These are phyloP conservation scores for Zingel zingel DNA, from an alignment of 2,113 vertebrate genomes.

Conservation along the genomic window DNA sequence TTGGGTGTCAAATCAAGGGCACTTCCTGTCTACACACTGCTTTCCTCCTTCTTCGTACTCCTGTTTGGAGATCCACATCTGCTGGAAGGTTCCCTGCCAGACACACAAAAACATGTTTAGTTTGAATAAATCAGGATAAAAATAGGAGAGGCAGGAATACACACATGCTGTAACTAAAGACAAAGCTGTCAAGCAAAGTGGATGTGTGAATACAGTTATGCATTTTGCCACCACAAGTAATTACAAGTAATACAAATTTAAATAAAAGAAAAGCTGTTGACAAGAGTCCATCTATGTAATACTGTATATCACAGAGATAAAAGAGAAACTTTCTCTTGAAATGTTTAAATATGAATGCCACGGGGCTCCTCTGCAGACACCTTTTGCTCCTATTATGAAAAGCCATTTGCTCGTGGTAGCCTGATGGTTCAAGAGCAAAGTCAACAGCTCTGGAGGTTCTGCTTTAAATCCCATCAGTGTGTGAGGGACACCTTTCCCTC, in stretches of 20 bases:
- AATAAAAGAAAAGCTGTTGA: no score
- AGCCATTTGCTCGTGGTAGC: background rate
- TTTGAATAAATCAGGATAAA: background rate
- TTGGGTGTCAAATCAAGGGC: constrained; percentile 86
- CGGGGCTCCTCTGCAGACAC: background rate
- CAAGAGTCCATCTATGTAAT: no score
- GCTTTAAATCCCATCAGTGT: background rate
- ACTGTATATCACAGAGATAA: no score
- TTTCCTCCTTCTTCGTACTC: constrained; percentile 99
- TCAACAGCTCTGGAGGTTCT: background rate
- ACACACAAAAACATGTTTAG: constrained; percentile 13
- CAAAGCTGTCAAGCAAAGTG: background rate
- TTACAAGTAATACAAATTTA: background rate
- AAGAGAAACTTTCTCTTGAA: background rate
- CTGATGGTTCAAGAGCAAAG: background rate
- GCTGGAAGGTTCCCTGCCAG: constrained; percentile 95
- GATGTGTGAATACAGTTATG: background rate
- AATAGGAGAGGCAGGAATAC: background rate
- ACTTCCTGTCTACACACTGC: constrained; percentile 99
- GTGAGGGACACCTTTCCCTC: background rate
- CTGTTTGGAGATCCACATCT: constrained; percentile 99
- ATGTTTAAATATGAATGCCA: background rate
- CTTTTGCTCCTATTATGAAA: background rate
- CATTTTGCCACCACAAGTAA: background rate
- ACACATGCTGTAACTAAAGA: background rate